Conservation (phyloP, 2,888 invertebrate species). For the Amphipyra tragopoginis region DNA sequence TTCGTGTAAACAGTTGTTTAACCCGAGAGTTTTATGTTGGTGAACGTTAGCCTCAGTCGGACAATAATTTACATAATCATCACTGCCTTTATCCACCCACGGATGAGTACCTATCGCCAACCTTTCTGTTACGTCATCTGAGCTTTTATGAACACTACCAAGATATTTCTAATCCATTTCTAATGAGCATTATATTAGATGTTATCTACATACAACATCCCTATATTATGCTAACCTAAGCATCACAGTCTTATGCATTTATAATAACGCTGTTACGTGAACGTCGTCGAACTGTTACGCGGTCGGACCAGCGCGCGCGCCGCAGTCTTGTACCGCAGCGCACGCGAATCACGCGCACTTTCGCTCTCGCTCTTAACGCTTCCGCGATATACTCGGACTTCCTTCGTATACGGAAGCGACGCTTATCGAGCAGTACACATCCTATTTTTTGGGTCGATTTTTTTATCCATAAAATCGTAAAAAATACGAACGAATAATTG, state of each 20-base stretch:
- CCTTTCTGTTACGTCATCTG: too few relatives aligned
- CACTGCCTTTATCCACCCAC: too few relatives aligned
- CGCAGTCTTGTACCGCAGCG: constrained; percentile 81
- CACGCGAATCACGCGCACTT: constrained; percentile 82
- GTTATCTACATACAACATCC: constrained; percentile 4
- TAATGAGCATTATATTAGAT: neutral
- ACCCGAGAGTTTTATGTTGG: too few relatives aligned
- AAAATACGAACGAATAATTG: neutral
- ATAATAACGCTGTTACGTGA: constrained; percentile 76
- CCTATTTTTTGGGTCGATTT: constrained; percentile 1
- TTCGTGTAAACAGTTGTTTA: too few relatives aligned
- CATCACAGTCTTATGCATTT: constrained; percentile 49
- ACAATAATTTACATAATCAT: too few relatives aligned
- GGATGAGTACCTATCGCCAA: too few relatives aligned
- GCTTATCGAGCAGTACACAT: constrained; percentile 29
- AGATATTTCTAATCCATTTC: neutral
- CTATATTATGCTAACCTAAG: constrained; percentile 24
- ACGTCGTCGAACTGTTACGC: constrained; percentile 64
- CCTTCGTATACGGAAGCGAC: constrained; percentile 52
- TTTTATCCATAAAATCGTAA: neutral
- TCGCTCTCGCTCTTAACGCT: constrained; percentile 78
- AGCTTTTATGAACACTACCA: too few relatives aligned
- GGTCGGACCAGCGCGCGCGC: constrained; percentile 49
- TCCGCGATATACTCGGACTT: constrained; percentile 65
- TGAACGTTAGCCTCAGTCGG: too few relatives aligned